A percentile compares a stretch with the other conserved stretches of the same genome.
phyloP scores from a whole-genome alignment of 2,113 vertebrate genomes.

The Anolis sagrei region DNA sequence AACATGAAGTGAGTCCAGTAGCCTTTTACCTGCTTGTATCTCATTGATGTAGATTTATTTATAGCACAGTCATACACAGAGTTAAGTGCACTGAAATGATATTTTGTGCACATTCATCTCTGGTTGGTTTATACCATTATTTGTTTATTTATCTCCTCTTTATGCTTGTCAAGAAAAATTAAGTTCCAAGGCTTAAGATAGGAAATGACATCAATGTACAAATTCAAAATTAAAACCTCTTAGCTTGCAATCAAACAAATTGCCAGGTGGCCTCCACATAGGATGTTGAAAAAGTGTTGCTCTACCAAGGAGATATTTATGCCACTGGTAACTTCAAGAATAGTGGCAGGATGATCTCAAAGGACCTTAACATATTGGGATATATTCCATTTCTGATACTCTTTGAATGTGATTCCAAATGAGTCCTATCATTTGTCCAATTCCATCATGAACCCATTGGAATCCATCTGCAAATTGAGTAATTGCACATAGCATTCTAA shows the following conservation, averaged over 20 bases:
- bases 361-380: background rate
- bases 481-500: no score
- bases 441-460: no score
- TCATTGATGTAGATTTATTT: background rate
- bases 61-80: background rate
- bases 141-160: background rate
- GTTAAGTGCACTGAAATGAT: background rate
- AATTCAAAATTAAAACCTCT: background rate
- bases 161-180: background rate
- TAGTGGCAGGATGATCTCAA: background rate
- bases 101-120: background rate
- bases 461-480: no score
- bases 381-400: no score
- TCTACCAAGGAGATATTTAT: background rate
- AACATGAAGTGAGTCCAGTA: background rate
- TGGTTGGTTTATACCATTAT: background rate
- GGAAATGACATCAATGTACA: background rate
- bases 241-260: background rate
- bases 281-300: background rate
- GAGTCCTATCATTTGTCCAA: no score
- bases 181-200: background rate
- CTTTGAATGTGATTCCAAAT: no score
- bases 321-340: background rate
- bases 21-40: background rate
- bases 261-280: background rate